Evolutionary conservation across 2,888 invertebrate genomes (phyloP).

Genomic region (Omphaloscelis lunosa): DNA sequence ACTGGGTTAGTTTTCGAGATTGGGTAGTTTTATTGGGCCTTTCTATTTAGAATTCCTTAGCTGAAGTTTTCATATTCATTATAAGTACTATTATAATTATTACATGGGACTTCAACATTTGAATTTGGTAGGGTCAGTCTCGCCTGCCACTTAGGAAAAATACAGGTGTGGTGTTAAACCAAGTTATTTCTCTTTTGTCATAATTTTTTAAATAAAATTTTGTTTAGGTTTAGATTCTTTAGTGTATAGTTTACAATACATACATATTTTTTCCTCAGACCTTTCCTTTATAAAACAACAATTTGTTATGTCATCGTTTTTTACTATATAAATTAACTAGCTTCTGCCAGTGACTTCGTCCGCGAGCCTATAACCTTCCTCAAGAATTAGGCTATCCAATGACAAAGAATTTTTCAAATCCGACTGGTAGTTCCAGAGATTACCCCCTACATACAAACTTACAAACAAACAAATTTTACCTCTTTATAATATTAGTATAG

Average conservation of each 20-base stretch:
- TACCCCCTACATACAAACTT: too few species aligned
- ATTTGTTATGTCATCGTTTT: neutral
- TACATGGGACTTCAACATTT: neutral
- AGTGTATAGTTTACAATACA: neutral
- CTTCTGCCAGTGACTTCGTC: too few species aligned
- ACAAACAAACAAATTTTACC: too few species aligned
- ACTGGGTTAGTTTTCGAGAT: neutral
- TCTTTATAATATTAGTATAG: too few species aligned
- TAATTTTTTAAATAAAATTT: too few species aligned
- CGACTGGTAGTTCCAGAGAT: too few species aligned
- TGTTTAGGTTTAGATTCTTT: too few species aligned
- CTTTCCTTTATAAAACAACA: neutral
- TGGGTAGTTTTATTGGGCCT: neutral
- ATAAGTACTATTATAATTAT: neutral
- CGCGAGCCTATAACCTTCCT: too few species aligned
- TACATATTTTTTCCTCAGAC: neutral
- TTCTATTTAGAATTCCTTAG: neutral
- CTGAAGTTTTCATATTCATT: neutral
- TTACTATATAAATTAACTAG: neutral
- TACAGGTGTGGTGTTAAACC: neutral
- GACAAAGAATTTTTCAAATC: too few species aligned
- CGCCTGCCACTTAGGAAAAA: too few species aligned
- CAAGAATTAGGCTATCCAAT: too few species aligned
- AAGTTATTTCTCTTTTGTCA: neutral
- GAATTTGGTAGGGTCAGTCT: too few species aligned